phyloP scores from a whole-genome alignment of 2,888 invertebrate species.

The Lissocephala sabroskyi region DNA sequence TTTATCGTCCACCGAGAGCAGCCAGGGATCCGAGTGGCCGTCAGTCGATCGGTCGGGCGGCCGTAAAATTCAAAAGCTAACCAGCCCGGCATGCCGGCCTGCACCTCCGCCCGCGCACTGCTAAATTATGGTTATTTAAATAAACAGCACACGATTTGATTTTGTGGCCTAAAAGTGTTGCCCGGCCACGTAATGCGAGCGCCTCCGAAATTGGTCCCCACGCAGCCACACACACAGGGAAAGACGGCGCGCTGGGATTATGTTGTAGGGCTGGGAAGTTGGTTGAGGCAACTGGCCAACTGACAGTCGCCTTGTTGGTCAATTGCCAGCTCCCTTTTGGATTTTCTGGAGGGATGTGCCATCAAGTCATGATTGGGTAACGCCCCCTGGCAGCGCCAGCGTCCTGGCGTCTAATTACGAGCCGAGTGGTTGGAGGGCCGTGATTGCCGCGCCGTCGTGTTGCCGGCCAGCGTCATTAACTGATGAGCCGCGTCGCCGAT shows the following conservation, averaged over 20 bases:
- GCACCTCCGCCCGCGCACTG: too few species aligned
- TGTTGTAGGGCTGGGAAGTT: constrained; percentile 46
- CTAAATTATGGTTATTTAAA: constrained; percentile 71
- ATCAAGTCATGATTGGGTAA: constrained; percentile 70
- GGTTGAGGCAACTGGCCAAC: neutral
- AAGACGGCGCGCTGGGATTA: constrained; percentile 32
- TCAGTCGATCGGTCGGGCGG: too few species aligned
- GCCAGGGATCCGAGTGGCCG: too few species aligned
- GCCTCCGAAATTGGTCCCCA: constrained; percentile 43
- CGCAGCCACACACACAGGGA: too few species aligned
- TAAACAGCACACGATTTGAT: constrained; percentile 71
- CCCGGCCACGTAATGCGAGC: constrained; percentile 42
- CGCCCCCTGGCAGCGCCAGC: constrained; percentile 52
- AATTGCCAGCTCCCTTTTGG: constrained; percentile 24
- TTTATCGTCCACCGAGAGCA: constrained; percentile 52
- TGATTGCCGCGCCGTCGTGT: constrained; percentile 19
- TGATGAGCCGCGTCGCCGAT: constrained; percentile 38
- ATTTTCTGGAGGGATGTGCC: constrained; percentile 54
- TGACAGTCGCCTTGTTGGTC: constrained; percentile 8
- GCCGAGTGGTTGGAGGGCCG: constrained; percentile 21
- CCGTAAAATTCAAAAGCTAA: too few species aligned
- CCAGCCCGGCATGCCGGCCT: too few species aligned
- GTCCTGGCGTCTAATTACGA: constrained; percentile 47
- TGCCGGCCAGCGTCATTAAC: constrained; percentile 48
- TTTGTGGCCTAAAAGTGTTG: constrained; percentile 62